A percentile compares a stretch with the other conserved stretches of the same genome.
phyloP scores from a whole-genome alignment of 2,797 vertebrate genomes.

The Psittacula derbiana region DNA sequence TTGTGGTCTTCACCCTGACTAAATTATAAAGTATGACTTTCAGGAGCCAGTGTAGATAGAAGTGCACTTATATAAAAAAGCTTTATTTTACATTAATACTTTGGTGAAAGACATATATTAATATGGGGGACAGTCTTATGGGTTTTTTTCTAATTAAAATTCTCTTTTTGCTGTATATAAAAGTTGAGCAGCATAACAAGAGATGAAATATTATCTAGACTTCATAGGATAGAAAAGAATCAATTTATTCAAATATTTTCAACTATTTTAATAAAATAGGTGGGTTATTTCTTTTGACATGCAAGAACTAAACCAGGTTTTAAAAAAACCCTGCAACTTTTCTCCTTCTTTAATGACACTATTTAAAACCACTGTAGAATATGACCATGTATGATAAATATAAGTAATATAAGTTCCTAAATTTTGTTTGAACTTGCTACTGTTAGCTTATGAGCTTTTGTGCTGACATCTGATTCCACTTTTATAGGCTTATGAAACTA shows the following conservation, averaged over 20 bases:
- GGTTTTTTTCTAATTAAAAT: background rate
- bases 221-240: background rate
- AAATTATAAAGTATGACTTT: background rate
- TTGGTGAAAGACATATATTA: background rate
- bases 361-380: background rate
- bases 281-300: background rate
- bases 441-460: background rate
- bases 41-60: background rate
- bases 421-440: slow-evolving; percentile 24
- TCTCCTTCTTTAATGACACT: background rate
- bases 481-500: slow-evolving; percentile 36
- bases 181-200: background rate
- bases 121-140: background rate
- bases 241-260: background rate
- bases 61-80: background rate
- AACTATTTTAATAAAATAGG: background rate
- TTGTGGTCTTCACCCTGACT: background rate
- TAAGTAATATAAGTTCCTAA: background rate
- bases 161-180: background rate
- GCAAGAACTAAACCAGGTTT: background rate
- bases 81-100: background rate
- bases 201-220: background rate
- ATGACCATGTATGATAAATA: slow-evolving; percentile 32
- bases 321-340: background rate
- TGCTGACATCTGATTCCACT: slow-evolving; percentile 33